phyloP scores from a whole-genome alignment of 2,888 invertebrate species.

The Adineta ricciae region DNA sequence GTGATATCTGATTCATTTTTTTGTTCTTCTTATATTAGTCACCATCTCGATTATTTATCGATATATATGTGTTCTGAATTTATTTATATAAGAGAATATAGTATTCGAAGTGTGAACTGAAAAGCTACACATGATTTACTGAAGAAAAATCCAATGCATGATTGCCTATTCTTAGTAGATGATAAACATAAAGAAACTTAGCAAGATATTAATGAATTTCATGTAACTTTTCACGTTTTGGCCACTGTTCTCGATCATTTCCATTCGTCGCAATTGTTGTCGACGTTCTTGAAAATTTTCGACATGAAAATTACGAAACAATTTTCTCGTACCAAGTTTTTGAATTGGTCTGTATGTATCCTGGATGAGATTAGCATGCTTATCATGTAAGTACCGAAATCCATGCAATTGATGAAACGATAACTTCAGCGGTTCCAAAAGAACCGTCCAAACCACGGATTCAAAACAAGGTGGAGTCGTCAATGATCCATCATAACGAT shows the following conservation, averaged over 20 bases:
- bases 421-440: not conserved
- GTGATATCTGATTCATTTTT: no score
- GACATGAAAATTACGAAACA: not conserved
- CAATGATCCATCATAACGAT: conserved; percentile 11
- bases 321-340: not conserved
- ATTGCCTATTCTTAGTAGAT: not conserved
- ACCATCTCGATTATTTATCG: no score
- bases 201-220: not conserved
- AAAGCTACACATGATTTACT: no score
- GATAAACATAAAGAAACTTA: not conserved
- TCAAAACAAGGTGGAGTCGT: conserved; percentile 6
- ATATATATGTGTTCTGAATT: no score
- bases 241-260: not conserved
- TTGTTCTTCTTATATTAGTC: no score
- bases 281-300: not conserved
- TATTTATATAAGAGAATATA: no score
- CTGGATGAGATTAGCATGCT: not conserved
- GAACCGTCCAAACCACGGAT: not conserved
- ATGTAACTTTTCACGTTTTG: not conserved
- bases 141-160: no score
- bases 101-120: no score
- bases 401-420: not conserved
- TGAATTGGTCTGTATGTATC: not conserved
- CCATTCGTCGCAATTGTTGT: not conserved
- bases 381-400: not conserved